These are phyloP conservation scores for Amphiprion clarkii DNA, from an alignment of 2,797 vertebrate genomes.

Conservation along the genomic window DNA sequence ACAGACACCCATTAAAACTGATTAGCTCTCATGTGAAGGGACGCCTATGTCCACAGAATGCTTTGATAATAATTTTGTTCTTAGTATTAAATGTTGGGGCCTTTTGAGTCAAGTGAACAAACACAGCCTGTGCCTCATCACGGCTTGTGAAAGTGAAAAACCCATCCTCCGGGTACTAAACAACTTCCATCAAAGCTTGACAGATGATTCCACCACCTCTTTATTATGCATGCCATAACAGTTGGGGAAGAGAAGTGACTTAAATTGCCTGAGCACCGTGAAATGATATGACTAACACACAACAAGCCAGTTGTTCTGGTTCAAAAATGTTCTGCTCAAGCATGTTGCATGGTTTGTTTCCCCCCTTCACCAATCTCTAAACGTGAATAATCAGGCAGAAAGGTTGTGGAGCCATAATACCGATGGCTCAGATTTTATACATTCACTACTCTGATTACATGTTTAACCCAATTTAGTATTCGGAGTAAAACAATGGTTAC, in stretches of 20 bases:
- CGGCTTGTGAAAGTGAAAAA: constrained; percentile 51
- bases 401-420: constrained; percentile 31
- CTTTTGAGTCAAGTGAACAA: constrained; percentile 66
- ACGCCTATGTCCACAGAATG: constrained; percentile 77
- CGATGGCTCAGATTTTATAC: constrained; percentile 21
- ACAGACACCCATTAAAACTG: constrained; percentile 92
- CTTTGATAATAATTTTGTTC: constrained; percentile 84
- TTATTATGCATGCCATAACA: constrained; percentile 74
- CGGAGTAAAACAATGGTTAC: not conserved
- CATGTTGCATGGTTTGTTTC: constrained; percentile 54
- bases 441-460: constrained; percentile 30
- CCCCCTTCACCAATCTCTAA: constrained; percentile 21
- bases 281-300: constrained; percentile 74
- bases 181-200: constrained; percentile 71
- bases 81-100: constrained; percentile 68
- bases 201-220: constrained; percentile 69
- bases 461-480: constrained; percentile 11
- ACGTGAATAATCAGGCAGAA: constrained; percentile 59
- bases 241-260: constrained; percentile 58
- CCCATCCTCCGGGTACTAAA: constrained; percentile 52
- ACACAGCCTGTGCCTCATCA: constrained; percentile 68
- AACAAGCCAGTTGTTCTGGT: constrained; percentile 56
- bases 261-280: constrained; percentile 73
- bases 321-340: constrained; percentile 61
- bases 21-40: constrained; percentile 88